Evolutionary conservation across 2,797 vertebrate species (phyloP), one percentile per base, ranked within the genome.

Genomic region (Sphaeramia orbicularis): DNA sequence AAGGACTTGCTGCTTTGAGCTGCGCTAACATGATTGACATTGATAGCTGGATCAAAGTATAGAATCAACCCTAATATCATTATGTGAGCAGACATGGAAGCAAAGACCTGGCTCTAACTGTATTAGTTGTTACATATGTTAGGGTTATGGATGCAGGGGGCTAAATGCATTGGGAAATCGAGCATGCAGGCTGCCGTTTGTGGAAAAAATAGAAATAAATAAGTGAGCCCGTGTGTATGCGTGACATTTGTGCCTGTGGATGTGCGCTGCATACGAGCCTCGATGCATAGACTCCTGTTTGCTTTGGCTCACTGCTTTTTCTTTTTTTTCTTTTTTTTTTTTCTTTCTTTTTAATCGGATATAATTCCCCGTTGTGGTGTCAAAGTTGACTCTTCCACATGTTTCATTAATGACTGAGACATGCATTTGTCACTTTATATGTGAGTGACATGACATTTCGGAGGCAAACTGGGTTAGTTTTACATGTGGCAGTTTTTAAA

Each of bases 31-130:
- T 80, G 82, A 93, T 91, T 93, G 90, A 87, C 88, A 91, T 78
- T 89, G 93, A 92, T 91, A 91, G 88, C 78, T 84, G 76, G 81
- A 89, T 85, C 36, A 76, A 90, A 89, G 50, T 65, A 74, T 79
- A 81, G 66, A 88, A 89, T 91, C 87, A 72, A 73, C 64, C 30
- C 3, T 87, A 91, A 94, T 92, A 75, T 38, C 71, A 18, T 92
- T 90, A 91, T 65, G 73, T 65, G 56, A 72, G 84, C 65, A 91
- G 86, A 86, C 54, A 73, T 78, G 61, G 90, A 92, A 80, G 81
- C 71, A 80, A 73, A 76, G 60, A 85, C 69, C 63, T 37, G 14
- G 30, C 71, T 76, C 76, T 88, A 92, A 92, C 86, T 79, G 38
- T 71, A 45, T 92, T 91, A 90, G 54, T 52, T 52, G 35, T 76